Percentiles rank a stretch among this genome's conserved stretches.
Evolutionary conservation across 2,888 invertebrate species (phyloP).

Genomic region (Vesta saturnalis): DNA sequence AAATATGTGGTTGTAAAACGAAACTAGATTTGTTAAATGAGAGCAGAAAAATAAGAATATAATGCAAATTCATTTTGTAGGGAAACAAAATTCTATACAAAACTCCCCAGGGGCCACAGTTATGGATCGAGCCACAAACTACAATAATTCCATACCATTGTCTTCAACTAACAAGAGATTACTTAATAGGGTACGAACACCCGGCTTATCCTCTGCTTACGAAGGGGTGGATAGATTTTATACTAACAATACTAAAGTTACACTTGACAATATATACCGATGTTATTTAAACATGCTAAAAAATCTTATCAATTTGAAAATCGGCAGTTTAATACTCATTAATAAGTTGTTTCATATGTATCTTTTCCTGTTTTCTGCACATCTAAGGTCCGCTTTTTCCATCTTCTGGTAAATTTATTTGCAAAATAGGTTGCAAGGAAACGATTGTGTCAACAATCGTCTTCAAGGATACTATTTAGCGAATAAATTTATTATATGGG

Average conservation of each 20-base stretch:
- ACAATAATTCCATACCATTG: conserved; percentile 36
- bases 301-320: conserved; percentile 4
- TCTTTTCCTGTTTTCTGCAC: too few species aligned
- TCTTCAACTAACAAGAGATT: conserved; percentile 41
- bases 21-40: not conserved
- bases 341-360: too few species aligned
- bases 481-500: too few species aligned
- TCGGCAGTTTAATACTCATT: not conserved
- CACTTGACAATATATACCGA: conserved; percentile 6
- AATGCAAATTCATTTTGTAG: conserved; percentile 32
- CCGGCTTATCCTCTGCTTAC: conserved; percentile 30
- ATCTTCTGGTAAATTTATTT: too few species aligned
- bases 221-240: conserved; percentile 22
- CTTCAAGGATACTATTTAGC: too few species aligned
- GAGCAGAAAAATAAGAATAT: conserved; percentile 16
- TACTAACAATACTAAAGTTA: conserved; percentile 15
- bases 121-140: conserved; percentile 36
- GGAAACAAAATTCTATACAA: conserved; percentile 31
- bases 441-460: too few species aligned
- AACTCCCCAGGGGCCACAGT: conserved; percentile 33
- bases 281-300: conserved; percentile 1
- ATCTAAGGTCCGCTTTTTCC: too few species aligned
- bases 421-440: too few species aligned
- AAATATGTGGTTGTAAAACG: not conserved
- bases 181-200: conserved; percentile 39